Evolutionary conservation across 2,797 vertebrate genomes (phyloP).

Genomic region (Artibeus jamaicensis): DNA sequence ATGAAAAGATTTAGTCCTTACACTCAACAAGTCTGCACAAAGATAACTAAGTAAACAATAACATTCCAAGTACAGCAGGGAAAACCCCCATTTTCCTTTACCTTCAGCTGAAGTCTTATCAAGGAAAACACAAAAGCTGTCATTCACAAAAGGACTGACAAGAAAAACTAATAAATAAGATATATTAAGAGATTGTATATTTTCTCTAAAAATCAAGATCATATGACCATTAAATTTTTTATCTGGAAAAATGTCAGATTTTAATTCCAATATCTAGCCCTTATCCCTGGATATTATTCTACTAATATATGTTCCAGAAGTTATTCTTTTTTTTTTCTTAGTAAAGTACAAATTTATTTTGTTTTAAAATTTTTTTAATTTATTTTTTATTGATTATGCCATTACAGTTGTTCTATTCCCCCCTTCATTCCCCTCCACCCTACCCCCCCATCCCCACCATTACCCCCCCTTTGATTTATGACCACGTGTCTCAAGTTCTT

Average conservation of each 20-base stretch:
- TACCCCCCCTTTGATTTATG: no score
- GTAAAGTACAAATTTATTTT: no score
- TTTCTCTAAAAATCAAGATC: slow-evolving; percentile 21
- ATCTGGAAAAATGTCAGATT: background rate
- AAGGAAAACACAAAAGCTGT: background rate
- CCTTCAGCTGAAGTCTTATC: background rate
- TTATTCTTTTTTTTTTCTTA: background rate
- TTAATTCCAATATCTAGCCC: background rate
- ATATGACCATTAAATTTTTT: background rate
- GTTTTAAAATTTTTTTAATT: no score
- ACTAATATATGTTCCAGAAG: background rate
- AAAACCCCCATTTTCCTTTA: background rate
- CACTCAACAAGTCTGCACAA: background rate
- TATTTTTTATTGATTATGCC: no score
- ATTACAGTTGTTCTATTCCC: no score
- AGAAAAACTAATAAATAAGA: background rate
- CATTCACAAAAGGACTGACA: background rate
- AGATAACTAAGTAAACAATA: background rate
- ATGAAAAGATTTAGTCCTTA: background rate
- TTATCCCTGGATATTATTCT: background rate
- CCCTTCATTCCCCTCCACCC: no score
- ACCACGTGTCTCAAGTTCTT: no score
- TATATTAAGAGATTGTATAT: background rate
- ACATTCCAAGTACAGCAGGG: background rate
- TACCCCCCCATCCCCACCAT: no score